Percentiles rank a stretch among this genome's conserved stretches.
Evolutionary conservation across 2,888 invertebrate genomes (phyloP).

Genomic region (Heliconius erato): DNA sequence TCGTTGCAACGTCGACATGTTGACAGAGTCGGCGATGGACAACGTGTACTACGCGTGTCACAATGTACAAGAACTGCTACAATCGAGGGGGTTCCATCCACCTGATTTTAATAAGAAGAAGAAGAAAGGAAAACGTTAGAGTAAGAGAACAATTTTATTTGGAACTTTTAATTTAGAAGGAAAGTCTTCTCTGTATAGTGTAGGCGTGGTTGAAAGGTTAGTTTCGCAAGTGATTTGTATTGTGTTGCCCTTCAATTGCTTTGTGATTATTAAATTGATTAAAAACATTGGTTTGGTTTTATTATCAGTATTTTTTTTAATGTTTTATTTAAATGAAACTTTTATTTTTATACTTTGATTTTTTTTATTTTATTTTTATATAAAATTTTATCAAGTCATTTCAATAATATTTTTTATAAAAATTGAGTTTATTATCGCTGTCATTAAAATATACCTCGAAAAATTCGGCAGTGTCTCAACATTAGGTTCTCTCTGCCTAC

Average conservation of each 20-base stretch:
- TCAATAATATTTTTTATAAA: not conserved
- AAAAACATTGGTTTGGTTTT: not conserved
- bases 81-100: conserved; percentile 95
- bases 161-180: not conserved
- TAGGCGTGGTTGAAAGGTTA: not conserved
- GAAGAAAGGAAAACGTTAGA: conserved; percentile 89
- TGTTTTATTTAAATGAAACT: not conserved
- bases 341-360: too few relatives aligned
- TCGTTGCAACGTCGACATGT: conserved; percentile 92
- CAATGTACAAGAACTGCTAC: conserved; percentile 95
- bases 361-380: too few relatives aligned
- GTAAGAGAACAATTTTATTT: not conserved
- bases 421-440: not conserved
- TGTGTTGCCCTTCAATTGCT: not conserved
- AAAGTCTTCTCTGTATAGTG: not conserved
- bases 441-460: not conserved
- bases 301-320: not conserved
- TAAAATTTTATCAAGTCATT: not conserved
- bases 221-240: conserved; percentile 5
- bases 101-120: conserved; percentile 95
- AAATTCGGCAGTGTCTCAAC: too few relatives aligned
- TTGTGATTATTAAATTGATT: conserved; percentile 6
- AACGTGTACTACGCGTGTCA: conserved; percentile 98
- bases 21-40: conserved; percentile 96
- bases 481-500: too few relatives aligned